These are phyloP conservation scores for Zaprionus vittiger DNA, from an alignment of 1,140 invertebrate species.

Conservation along the genomic window DNA sequence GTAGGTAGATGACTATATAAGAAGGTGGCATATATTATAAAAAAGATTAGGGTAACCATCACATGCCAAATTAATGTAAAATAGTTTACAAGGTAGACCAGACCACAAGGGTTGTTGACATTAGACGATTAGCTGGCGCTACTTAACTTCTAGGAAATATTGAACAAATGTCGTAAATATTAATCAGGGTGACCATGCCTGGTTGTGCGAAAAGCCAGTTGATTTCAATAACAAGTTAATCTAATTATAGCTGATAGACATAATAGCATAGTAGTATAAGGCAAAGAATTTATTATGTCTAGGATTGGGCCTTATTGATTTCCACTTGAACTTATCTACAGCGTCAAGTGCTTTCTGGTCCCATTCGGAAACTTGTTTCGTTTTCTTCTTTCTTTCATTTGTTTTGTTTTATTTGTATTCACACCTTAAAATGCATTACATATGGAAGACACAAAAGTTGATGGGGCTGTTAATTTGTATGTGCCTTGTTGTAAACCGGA, in stretches of 20 bases:
- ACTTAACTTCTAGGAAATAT: background rate
- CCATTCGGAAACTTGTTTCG: constrained; percentile 59
- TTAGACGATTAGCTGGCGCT: background rate
- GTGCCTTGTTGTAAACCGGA: constrained; percentile 65
- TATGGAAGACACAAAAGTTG: constrained; percentile 43
- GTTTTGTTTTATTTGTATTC: constrained; percentile 5
- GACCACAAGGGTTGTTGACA: background rate
- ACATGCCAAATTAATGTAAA: background rate
- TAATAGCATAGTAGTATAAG: background rate
- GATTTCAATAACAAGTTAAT: background rate
- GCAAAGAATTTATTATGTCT: constrained; percentile 2
- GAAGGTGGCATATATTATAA: background rate
- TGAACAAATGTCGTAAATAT: background rate
- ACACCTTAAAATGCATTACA: constrained; percentile 55
- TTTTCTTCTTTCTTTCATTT: background rate
- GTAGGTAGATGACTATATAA: background rate
- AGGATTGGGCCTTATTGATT: constrained; percentile 7
- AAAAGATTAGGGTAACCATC: background rate
- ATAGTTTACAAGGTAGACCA: background rate
- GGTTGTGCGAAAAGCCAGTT: background rate
- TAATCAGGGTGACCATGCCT: background rate
- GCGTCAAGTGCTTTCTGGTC: constrained; percentile 10
- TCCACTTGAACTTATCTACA: background rate
- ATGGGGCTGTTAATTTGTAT: constrained; percentile 53
- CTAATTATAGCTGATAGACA: constrained; percentile 1